phyloP scores from a whole-genome alignment of 1,140 invertebrate species.

The Trichomalopsis sarcophagae region DNA sequence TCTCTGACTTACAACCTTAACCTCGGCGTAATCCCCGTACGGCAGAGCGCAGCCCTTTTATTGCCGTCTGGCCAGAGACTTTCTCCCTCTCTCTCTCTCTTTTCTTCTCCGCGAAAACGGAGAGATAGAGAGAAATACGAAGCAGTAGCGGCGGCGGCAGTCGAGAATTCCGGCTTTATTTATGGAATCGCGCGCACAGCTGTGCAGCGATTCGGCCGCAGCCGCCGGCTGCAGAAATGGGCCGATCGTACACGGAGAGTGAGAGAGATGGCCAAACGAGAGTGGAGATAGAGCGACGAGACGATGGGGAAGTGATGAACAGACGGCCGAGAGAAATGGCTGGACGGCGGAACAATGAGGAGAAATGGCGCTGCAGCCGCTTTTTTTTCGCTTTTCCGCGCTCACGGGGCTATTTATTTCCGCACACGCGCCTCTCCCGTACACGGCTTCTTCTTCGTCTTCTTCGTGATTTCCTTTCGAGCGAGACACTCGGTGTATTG shows the following conservation, averaged over 20 bases:
- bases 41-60: neutral
- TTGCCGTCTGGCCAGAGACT: neutral
- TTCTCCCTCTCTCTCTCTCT: neutral
- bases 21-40: neutral
- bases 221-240: constrained; percentile 55
- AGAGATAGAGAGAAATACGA: constrained; percentile 44
- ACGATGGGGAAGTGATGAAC: constrained; percentile 19
- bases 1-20: constrained; percentile 4
- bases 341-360: constrained; percentile 1
- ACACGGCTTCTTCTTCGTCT: neutral
- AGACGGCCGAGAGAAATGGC: constrained; percentile 18
- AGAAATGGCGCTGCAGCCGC: neutral
- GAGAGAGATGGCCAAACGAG: neutral
- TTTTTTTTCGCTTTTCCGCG: neutral
- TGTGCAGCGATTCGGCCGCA: constrained; percentile 59
- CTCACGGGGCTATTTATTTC: neutral
- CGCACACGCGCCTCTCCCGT: neutral
- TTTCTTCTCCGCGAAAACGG: constrained; percentile 33
- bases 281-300: neutral
- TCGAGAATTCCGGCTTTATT: constrained; percentile 64
- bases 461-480: neutral
- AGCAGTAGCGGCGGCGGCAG: constrained; percentile 17
- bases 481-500: too few relatives aligned
- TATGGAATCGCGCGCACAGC: constrained; percentile 66
- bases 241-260: neutral